phyloP scores from a whole-genome alignment of 2,797 vertebrate species.

The Danio kyathit region DNA sequence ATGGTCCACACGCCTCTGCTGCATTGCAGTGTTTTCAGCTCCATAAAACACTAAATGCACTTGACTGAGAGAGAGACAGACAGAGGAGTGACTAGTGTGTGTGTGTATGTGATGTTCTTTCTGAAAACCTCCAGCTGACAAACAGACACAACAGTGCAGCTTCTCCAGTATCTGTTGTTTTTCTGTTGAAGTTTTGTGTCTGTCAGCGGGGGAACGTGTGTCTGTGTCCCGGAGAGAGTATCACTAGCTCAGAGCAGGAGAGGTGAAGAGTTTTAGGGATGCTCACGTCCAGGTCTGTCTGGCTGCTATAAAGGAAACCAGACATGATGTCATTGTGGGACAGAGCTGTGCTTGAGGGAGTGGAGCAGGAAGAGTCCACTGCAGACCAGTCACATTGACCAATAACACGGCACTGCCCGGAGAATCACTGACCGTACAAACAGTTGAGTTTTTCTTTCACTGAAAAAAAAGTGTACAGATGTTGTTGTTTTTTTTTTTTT shows the following conservation, averaged over 20 bases:
- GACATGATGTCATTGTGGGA: constrained; percentile 84
- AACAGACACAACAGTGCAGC: not conserved
- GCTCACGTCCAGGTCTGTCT: constrained; percentile 78
- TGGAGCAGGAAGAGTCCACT: constrained; percentile 39
- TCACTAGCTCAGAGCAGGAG: constrained; percentile 4
- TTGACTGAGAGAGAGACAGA: constrained; percentile 28
- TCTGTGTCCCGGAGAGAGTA: constrained; percentile 15
- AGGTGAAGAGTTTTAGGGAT: constrained; percentile 36
- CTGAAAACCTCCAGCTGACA: not conserved
- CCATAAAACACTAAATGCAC: constrained; percentile 55
- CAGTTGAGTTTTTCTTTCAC: not conserved
- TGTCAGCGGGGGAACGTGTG: not conserved
- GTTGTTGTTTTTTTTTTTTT: too few species aligned
- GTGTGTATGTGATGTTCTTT: not conserved
- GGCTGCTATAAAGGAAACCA: constrained; percentile 84
- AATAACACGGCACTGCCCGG: constrained; percentile 1
- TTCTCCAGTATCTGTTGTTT: constrained; percentile 2
- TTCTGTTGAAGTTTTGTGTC: not conserved
- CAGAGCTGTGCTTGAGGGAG: constrained; percentile 77
- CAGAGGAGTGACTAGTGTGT: not conserved
- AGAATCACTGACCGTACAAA: constrained; percentile 29
- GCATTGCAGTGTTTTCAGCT: constrained; percentile 65
- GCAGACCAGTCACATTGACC: constrained; percentile 58
- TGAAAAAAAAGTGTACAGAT: not conserved
- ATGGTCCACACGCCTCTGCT: constrained; percentile 51